Base-by-base conservation (phyloP, 2,113 vertebrate genomes). In the Helogale parvula region DNA sequence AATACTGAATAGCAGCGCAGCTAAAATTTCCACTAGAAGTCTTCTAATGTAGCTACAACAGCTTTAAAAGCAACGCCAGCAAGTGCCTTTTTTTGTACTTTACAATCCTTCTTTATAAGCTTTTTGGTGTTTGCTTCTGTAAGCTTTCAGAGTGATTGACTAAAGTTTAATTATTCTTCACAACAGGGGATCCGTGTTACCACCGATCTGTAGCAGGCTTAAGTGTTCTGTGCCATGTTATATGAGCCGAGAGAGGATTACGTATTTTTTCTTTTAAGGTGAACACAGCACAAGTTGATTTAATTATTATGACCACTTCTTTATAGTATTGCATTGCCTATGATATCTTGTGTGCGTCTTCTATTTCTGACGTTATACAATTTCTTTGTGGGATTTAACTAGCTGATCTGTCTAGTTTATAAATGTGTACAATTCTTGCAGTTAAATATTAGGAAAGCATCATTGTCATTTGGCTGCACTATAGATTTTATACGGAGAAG, bases 131-230 rank as follows among this genome's bases (percentile, higher is more conserved):
- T 96, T 85, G 54, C 45, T 97, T 94, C 96, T 92, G 54, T 92
- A 95, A 87, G 91, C 79, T 79, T 93, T 89, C 82, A 90, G 77
- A 82, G 47, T 95, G 77, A 98, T 93, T 97, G 96, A 65, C 29
- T 91, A 38, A 93, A 84, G 45, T 94, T 96, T 97, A 95, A 97
- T 97, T 95, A 94, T 95, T 93, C 71, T 7, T 91, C 35, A 84
- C 69, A 94, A 38, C 27, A 91, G 79, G 66, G 57, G 25, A 94
- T 94, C 82, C 68, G 66, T 83, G 27, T 97, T 95, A 69, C 85
- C 76, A 93, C 15, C 68, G 91, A 29, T 74, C 66, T 79, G 19
- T 65, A 33, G 10, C 31, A 45, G 82, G 92, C 92, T 97, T 97
- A 97, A 95, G 86, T 94, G 86, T 97, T 96, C 95, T 31, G 1